Conservation (phyloP, 2,113 vertebrate species). For the Seriola aureovittata region DNA sequence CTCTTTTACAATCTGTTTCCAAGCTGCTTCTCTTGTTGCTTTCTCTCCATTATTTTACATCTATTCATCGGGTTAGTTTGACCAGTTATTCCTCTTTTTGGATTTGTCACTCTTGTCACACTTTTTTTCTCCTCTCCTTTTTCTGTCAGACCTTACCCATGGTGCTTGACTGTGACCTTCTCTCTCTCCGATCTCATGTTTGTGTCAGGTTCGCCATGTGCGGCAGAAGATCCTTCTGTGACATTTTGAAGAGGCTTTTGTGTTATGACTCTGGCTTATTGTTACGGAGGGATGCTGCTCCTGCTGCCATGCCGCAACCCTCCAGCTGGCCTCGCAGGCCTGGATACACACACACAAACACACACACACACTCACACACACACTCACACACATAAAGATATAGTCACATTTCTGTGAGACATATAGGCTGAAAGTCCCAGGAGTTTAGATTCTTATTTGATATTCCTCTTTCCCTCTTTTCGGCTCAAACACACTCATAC, state of each 20-base stretch:
- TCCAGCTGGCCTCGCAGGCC: slow-evolving; percentile 9
- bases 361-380: neutral
- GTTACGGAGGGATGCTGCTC: slow-evolving; percentile 16
- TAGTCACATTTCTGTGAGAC: neutral
- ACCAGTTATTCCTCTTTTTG: slow-evolving; percentile 10
- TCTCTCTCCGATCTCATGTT: slow-evolving; percentile 10
- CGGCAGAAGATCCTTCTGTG: slow-evolving; percentile 38
- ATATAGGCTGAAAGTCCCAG: slow-evolving; percentile 1
- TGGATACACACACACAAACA: neutral
- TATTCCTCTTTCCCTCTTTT: neutral
- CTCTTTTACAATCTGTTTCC: slow-evolving; percentile 9
- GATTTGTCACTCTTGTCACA: neutral
- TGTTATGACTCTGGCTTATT: slow-evolving; percentile 48
- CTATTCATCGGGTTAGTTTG: slow-evolving; percentile 9
- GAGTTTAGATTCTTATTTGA: neutral
- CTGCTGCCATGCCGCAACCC: neutral
- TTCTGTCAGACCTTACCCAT: neutral
- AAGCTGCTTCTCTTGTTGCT: neutral
- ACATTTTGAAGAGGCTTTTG: slow-evolving; percentile 67
- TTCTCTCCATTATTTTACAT: slow-evolving; percentile 2
- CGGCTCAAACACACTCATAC: neutral
- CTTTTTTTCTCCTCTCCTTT: neutral
- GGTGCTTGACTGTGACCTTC: slow-evolving; percentile 4
- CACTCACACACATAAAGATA: neutral
- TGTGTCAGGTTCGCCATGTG: neutral